Evolutionary conservation across 1,140 invertebrate species (phyloP), one percentile per base, ranked within the genome.

Genomic region (Arctopsyche grandis): DNA sequence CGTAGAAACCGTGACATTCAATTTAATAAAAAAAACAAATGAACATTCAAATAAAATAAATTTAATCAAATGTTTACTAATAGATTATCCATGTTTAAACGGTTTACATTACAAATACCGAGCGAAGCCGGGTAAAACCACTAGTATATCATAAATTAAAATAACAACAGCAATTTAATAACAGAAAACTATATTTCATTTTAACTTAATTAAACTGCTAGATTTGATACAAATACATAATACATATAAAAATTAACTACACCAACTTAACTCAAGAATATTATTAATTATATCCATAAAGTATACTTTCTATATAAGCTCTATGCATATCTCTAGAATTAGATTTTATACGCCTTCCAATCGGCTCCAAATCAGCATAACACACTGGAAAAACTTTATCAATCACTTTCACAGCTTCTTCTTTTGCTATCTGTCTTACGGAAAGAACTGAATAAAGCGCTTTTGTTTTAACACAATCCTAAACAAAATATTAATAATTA

Each of bases 321-420:
- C 91, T 92, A 1, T 91, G 83, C 88, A 95, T 94, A 84, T 97
- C 94, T 3, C 88, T 84, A 0, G 93, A 95, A 84, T 94, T 94
- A 69, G 94, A 89, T 80, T 94, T 90, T 70, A 96, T 88, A 80
- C 96, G 87, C 83, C 97, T 89, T 0, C 97, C 97, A 75, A 99
- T 91, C 4, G 97, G 97, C 86, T 99, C 97, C 78, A 98, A 88
- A 89, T 99, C 97, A 79, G 92, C 91, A 85, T 99, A 99, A 87
- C 98, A 99, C 85, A 93, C 95, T 0, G 92, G 89, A 88, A 99
- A 99, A 5, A 99, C 97, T 85, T 93, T 91, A 82, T 98, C 93
- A 12, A 99, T 93, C 5, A 94, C 92, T 43, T 89, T 90, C 12
- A 90, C 86, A 0, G 96, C 97, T 86, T 96, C 92, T 75, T 90